Base-by-base conservation (phyloP, 2,113 vertebrate genomes). In the Eira barbara region DNA sequence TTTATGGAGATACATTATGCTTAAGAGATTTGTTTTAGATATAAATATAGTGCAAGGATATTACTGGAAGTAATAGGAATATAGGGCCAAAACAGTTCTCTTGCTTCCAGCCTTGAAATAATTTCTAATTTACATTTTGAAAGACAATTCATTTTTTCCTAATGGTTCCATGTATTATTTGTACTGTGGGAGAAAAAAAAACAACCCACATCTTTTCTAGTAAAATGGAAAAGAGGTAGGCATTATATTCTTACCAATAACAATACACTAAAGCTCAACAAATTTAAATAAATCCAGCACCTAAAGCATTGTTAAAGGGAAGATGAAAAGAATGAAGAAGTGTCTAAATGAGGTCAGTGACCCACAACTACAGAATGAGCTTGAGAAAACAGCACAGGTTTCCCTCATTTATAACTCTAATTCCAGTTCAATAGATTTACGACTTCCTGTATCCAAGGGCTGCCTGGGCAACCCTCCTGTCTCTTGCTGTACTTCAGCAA, bases 81-180 rank as follows among this genome's bases (percentile, higher is more conserved):
- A 47, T 36, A 42, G 7, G 25, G 65, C 23, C 1, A 31, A 12
- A 80, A 65, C 87, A 25, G n/a, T 8, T 90, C 34, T 59, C 27
- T 82, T 78, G 7, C 6, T 69, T 25, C 20, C 74, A 21, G 10
- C 91, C 55, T 92, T 85, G 25, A 91, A 95, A 93, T 52, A 36
- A 65, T 55, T 80, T 78, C 91, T 49, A 63, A 87, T 91, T 82
- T 59, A n/a, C n/a, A 74, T 57, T 95, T 89, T 95, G 52, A 71
- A 94, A 96, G 79, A 69, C 8, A 91, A 36, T 5, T 34, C 17
- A 55, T 92, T 89, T 39, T 49, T 95, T 3, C 3, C 7, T 81
- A 23, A 65, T 69, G 29, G 29, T 31, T 86, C 34, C 36, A 71
- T 86, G 47, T 45, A 13, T 45, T 95, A 89, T 42, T 39, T 83